These are phyloP conservation scores for Willowsia nigromaculata DNA, from an alignment of 2,888 invertebrate genomes.

Conservation along the genomic window DNA sequence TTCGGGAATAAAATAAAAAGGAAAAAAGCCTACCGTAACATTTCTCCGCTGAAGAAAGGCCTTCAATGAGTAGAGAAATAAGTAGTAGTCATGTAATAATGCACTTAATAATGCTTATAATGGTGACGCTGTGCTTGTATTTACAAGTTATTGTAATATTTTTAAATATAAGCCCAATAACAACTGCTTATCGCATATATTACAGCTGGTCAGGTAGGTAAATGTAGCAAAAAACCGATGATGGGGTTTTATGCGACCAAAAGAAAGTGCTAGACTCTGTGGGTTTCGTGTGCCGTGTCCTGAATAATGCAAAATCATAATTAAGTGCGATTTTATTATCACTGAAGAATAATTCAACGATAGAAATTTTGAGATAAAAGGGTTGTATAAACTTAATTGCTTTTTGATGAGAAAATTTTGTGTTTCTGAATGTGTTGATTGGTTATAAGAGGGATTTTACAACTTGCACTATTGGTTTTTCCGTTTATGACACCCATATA, in stretches of 20 bases:
- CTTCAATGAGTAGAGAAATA: background rate
- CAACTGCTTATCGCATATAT: too few relatives aligned
- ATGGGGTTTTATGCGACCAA: background rate
- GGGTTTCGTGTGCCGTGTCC: background rate
- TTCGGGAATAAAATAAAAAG: background rate
- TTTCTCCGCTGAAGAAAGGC: conserved; percentile 24
- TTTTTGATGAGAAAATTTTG: background rate
- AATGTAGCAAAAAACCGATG: too few relatives aligned
- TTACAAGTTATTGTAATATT: too few relatives aligned
- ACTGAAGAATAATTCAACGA: background rate
- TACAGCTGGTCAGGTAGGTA: too few relatives aligned
- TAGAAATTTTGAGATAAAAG: background rate
- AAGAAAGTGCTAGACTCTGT: background rate
- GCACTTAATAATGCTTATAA: background rate
- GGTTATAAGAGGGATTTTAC: background rate
- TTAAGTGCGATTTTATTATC: conserved; percentile 31
- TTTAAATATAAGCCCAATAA: too few relatives aligned
- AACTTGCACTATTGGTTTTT: background rate
- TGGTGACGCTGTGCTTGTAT: background rate
- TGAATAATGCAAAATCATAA: conserved; percentile 31
- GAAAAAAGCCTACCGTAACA: conserved; percentile 36
- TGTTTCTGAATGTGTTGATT: background rate
- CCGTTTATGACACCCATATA: background rate
- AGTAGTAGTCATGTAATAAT: background rate
- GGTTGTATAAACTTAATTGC: background rate